A percentile compares a stretch with the other conserved stretches of the same genome.
These are phyloP conservation scores for Rhynchopsitta pachyrhyncha DNA, from an alignment of 2,113 vertebrate genomes.

Conservation along the genomic window DNA sequence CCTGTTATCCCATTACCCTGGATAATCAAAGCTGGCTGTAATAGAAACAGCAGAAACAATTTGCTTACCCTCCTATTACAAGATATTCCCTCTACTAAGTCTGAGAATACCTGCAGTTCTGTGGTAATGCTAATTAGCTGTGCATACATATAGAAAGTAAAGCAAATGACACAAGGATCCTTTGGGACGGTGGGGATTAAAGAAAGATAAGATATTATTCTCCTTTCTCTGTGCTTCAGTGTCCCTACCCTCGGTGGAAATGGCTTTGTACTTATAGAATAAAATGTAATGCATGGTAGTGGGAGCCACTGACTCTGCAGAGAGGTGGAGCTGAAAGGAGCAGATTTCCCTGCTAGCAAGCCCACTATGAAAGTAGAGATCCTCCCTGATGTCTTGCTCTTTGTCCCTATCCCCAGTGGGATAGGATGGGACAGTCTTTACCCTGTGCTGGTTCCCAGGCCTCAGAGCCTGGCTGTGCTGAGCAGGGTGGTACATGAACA, in stretches of 20 bases:
- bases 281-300: neutral
- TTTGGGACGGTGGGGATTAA: conserved; percentile 55
- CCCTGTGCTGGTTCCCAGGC: neutral
- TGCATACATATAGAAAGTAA: conserved; percentile 48
- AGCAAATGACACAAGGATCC: neutral
- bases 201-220: conserved; percentile 51
- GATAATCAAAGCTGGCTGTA: conserved; percentile 65
- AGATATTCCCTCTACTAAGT: conserved; percentile 41
- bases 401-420: neutral
- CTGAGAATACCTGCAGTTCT: conserved; percentile 53
- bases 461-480: neutral
- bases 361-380: neutral
- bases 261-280: neutral
- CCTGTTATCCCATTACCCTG: conserved; percentile 63
- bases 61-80: conserved; percentile 60
- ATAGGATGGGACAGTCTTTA: neutral
- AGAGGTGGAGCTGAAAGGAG: neutral
- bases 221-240: conserved; percentile 26
- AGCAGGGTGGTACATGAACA: neutral
- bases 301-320: neutral
- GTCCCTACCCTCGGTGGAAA: conserved; percentile 24
- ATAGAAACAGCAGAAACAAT: conserved; percentile 58
- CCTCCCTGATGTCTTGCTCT: neutral
- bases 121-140: conserved; percentile 57
- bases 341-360: neutral